Evolutionary conservation across 2,888 invertebrate species (phyloP).

Genomic region (Germaria angustata): DNA sequence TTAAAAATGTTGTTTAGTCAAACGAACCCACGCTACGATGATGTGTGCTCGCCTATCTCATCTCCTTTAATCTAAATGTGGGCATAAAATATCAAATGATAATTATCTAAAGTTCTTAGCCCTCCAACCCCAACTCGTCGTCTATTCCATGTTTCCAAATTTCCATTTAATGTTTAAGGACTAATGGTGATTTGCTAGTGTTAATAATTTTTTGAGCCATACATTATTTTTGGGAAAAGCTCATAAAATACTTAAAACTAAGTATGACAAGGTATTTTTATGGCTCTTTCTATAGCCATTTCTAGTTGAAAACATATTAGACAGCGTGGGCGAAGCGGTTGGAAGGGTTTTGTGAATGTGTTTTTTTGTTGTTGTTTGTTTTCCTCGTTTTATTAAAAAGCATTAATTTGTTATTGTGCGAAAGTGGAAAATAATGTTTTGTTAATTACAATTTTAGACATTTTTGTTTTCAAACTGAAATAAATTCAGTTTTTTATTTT

Average conservation of each 20-base stretch:
- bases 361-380: background rate
- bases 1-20: constrained; percentile 53
- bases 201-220: constrained; percentile 63
- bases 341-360: constrained; percentile 1
- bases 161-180: constrained; percentile 54
- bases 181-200: constrained; percentile 67
- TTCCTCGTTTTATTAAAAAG: constrained; percentile 54
- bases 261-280: constrained; percentile 67
- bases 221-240: constrained; percentile 63
- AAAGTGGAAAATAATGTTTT: constrained; percentile 67
- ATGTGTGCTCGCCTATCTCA: background rate
- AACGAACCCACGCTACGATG: constrained; percentile 9
- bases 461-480: constrained; percentile 26
- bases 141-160: background rate
- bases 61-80: no score
- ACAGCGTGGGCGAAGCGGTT: background rate
- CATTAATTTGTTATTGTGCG: constrained; percentile 65
- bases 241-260: constrained; percentile 62
- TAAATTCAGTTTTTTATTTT: constrained; percentile 40
- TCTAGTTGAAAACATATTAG: background rate
- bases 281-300: constrained; percentile 48
- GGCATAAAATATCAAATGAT: constrained; percentile 47
- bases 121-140: background rate
- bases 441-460: constrained; percentile 62
- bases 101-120: constrained; percentile 60